These are phyloP conservation scores for Trichomycterus rosablanca DNA, from an alignment of 2,113 vertebrate genomes.

Conservation along the genomic window DNA sequence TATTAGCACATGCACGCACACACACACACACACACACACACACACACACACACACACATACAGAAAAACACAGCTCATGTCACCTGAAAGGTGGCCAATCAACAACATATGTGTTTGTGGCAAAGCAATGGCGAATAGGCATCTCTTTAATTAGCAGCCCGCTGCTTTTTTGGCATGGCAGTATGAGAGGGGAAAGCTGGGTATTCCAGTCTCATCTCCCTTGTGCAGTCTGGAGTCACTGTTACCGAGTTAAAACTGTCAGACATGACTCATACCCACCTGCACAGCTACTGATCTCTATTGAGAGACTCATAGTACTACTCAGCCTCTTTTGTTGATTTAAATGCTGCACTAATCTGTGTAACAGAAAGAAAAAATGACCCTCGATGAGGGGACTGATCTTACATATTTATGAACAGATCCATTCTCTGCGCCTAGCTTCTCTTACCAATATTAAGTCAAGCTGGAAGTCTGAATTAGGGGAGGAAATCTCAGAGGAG, in stretches of 20 bases:
- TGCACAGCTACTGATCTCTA: conserved; percentile 27
- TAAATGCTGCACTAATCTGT: conserved; percentile 5
- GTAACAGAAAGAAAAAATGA: neutral
- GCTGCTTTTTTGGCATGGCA: conserved; percentile 34
- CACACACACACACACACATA: conserved; percentile 53
- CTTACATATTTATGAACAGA: neutral
- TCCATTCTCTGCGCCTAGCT: neutral
- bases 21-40: conserved; percentile 58
- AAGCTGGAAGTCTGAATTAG: too few species aligned
- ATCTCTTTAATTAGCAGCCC: conserved; percentile 61
- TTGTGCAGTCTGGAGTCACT: conserved; percentile 32
- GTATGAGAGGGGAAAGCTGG: conserved; percentile 21
- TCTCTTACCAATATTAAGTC: too few species aligned
- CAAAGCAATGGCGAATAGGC: conserved; percentile 47
- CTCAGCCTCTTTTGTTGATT: conserved; percentile 16
- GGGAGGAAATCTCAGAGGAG: too few species aligned
- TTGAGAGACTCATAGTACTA: conserved; percentile 18
- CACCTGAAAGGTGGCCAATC: conserved; percentile 78
- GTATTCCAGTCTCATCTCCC: conserved; percentile 30
- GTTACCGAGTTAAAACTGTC: conserved; percentile 25
- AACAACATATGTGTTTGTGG: conserved; percentile 65
- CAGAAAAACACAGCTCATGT: conserved; percentile 64
- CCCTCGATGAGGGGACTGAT: neutral
- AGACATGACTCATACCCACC: conserved; percentile 45
- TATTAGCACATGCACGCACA: conserved; percentile 46